Base-by-base conservation (phyloP, 2,888 invertebrate species). In the Ommatoiulus sabulosus region DNA sequence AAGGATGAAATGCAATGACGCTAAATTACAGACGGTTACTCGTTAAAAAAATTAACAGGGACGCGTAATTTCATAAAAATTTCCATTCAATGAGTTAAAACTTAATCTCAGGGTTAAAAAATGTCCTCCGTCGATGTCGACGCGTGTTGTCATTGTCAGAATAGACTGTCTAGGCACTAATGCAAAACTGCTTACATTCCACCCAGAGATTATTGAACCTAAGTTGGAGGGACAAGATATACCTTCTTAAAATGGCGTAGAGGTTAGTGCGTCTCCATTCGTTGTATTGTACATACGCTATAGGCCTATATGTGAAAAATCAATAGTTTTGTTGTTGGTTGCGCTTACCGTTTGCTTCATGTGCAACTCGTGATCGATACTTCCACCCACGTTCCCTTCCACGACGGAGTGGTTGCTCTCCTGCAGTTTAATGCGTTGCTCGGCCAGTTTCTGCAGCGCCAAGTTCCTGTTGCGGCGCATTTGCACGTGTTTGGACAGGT, bases 401-500 rank as follows among this genome's bases (percentile, higher is more conserved):
- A 63, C 44, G 5, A 80, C 46, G 44, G 89, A 85, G 86, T 89
- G 89, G 88, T 90, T 90, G 86, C 86, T 89, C 57, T 89, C 89
- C 91, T 96, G 96, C 90, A 96, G 94, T 93, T 97, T 97, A 72
- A 72, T 72, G 94, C 97, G 97, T 93, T 97, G 97, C 92, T 97
- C 97, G 90, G 97, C 97, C 93, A 97, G 96, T 94, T 97, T 97
- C 93, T 97, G 97, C 92, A 97, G 96, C 90, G 96, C 96, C 93
- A 96, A 94, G 94, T 97, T 97, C 92, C 97, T 95, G 93, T 97
- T 97, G 94, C 98, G 97, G 92, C 97, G 95, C 97, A 98, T 97
- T 93, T 97, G 97, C 94, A 98, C 97, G 93, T 98, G 95, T 94
- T 98, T 98, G 91, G 97, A 98, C 96, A 98, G 97, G 94, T 99